phyloP scores from a whole-genome alignment of 1,140 invertebrate species.

The Gonatopus flavifemur region DNA sequence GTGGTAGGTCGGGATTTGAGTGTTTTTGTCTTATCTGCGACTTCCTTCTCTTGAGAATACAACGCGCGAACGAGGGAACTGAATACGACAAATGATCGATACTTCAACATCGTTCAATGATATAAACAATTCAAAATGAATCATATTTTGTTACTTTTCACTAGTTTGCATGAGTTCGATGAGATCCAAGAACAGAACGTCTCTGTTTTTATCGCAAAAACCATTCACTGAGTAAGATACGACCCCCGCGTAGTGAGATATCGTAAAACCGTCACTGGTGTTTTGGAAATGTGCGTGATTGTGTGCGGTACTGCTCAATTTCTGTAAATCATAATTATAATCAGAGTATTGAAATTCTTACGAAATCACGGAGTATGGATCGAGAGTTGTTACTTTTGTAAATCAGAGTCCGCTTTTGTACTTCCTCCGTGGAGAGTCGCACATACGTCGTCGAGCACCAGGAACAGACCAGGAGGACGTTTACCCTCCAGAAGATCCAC shows the following conservation, averaged over 20 bases:
- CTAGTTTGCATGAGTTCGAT: constrained; percentile 75
- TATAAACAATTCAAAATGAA: background rate
- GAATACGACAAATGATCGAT: constrained; percentile 12
- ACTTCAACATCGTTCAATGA: background rate
- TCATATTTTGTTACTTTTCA: constrained; percentile 61
- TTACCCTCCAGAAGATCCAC: constrained; percentile 70
- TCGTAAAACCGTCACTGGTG: constrained; percentile 65
- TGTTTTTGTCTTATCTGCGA: constrained; percentile 46
- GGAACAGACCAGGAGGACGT: constrained; percentile 66
- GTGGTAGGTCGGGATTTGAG: constrained; percentile 70
- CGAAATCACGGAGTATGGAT: background rate
- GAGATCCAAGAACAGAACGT: constrained; percentile 73
- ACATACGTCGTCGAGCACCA: constrained; percentile 74
- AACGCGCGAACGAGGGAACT: constrained; percentile 66
- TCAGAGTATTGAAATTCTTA: background rate
- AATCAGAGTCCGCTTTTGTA: constrained; percentile 66
- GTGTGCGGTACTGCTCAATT: constrained; percentile 61
- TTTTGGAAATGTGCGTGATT: constrained; percentile 66
- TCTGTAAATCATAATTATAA: constrained; percentile 52
- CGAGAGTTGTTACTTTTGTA: constrained; percentile 59
- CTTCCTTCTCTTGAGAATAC: constrained; percentile 65
- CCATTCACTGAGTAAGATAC: constrained; percentile 71
- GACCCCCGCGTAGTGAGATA: constrained; percentile 76
- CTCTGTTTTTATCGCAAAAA: constrained; percentile 79
- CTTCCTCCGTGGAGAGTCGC: constrained; percentile 74